Percentiles rank a stretch among this genome's conserved stretches.
phyloP scores from a whole-genome alignment of 2,888 invertebrate genomes.

The Isotomurus palustris region DNA sequence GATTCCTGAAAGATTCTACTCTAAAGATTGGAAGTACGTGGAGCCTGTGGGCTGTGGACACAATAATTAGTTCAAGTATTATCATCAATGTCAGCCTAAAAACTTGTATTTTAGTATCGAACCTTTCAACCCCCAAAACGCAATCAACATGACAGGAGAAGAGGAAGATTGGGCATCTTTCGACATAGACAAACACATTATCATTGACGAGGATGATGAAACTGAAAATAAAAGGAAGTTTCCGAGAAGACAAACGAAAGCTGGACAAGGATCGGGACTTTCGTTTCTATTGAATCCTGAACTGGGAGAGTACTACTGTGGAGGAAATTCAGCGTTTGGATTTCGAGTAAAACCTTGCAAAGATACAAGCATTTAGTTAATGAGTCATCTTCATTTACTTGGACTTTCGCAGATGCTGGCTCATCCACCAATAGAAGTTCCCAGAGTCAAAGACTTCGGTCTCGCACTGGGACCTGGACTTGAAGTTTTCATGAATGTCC shows the following conservation, averaged over 20 bases:
- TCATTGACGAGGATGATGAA: background rate
- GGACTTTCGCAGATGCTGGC: background rate
- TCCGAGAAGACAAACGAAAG: background rate
- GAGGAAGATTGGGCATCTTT: too few species aligned
- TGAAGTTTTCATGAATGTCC: background rate
- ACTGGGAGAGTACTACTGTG: slow-evolving; percentile 2
- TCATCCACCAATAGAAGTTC: background rate
- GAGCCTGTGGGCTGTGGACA: too few species aligned
- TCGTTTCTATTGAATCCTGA: slow-evolving; percentile 2
- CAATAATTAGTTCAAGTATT: too few species aligned
- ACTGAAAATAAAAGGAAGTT: background rate
- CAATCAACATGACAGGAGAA: too few species aligned
- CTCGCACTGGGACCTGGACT: background rate
- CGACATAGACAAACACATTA: too few species aligned
- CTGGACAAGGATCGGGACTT: slow-evolving; percentile 4
- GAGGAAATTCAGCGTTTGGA: background rate
- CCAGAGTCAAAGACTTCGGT: background rate
- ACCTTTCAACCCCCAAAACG: too few species aligned
- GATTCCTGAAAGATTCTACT: slow-evolving; percentile 11
- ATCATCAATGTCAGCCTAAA: too few species aligned
- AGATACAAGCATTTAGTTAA: background rate
- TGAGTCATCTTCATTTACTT: background rate
- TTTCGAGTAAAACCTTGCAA: background rate
- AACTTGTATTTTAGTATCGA: too few species aligned
- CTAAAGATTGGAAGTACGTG: slow-evolving; percentile 16